Evolutionary conservation across 2,888 invertebrate genomes (phyloP).

Genomic region (Meandrusa payeni): DNA sequence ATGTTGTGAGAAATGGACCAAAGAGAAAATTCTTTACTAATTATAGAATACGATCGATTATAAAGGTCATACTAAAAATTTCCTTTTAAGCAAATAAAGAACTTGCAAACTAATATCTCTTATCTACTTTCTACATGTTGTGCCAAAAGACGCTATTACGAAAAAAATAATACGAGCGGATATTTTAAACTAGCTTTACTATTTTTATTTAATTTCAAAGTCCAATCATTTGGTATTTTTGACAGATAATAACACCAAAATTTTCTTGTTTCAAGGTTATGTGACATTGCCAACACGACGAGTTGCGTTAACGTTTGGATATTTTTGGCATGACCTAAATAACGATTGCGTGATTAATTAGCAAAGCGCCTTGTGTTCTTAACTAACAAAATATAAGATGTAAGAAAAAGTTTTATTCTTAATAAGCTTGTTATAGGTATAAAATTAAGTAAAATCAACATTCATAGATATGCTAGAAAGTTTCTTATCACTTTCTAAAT

Average conservation of each 20-base stretch:
- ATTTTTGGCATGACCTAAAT: constrained; percentile 21
- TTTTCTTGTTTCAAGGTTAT: too few species aligned
- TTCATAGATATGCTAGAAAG: too few species aligned
- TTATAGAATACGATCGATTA: constrained; percentile 17
- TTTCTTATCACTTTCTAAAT: too few species aligned
- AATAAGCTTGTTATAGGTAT: constrained; percentile 20
- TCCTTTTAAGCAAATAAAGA: not conserved
- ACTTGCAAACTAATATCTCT: too few species aligned
- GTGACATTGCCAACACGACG: constrained; percentile 3
- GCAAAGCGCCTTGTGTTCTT: constrained; percentile 10
- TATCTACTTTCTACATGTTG: too few species aligned
- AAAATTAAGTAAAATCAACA: not conserved
- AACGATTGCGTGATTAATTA: constrained; percentile 18
- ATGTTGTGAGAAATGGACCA: constrained; percentile 28
- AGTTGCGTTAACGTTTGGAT: constrained; percentile 10
- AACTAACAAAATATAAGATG: constrained; percentile 1
- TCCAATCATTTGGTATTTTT: too few species aligned
- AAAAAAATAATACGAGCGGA: too few species aligned
- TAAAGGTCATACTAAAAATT: constrained; percentile 15
- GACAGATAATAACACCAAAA: too few species aligned
- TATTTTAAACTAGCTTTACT: too few species aligned
- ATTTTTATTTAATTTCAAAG: too few species aligned
- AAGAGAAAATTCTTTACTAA: constrained; percentile 23
- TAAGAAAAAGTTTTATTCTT: constrained; percentile 5
- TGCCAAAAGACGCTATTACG: too few species aligned